phyloP scores from a whole-genome alignment of 2,113 vertebrate species.

The Vanacampus margaritifer region DNA sequence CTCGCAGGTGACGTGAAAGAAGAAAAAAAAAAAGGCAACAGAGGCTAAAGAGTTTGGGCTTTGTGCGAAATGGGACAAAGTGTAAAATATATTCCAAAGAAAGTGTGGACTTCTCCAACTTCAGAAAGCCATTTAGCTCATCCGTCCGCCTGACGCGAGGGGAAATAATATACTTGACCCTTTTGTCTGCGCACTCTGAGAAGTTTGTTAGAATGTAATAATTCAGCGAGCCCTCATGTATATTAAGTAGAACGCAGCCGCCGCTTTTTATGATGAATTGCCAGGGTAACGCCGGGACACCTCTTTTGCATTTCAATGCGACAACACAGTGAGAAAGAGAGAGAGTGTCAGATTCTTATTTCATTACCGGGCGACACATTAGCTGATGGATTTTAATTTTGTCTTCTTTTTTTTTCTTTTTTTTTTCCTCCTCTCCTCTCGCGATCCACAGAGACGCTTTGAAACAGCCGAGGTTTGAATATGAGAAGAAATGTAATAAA shows the following conservation, averaged over 20 bases:
- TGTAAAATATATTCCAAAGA: constrained; percentile 64
- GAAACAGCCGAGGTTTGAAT: constrained; percentile 55
- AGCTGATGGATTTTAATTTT: constrained; percentile 92
- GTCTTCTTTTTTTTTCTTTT: constrained; percentile 50
- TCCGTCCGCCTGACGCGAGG: constrained; percentile 60
- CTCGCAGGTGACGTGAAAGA: constrained; percentile 50
- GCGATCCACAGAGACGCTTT: constrained; percentile 74
- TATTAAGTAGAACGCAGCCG: constrained; percentile 84
- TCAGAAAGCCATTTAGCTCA: constrained; percentile 67
- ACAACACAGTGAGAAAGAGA: not conserved
- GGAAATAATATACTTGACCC: constrained; percentile 82
- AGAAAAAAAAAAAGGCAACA: constrained; percentile 34
- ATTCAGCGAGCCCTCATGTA: constrained; percentile 89
- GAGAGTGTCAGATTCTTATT: constrained; percentile 92
- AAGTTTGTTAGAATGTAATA: constrained; percentile 93
- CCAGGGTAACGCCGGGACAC: constrained; percentile 84
- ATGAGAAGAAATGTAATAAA: constrained; percentile 61
- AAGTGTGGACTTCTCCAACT: constrained; percentile 67
- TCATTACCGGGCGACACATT: constrained; percentile 88
- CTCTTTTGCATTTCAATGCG: constrained; percentile 95
- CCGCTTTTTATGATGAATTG: constrained; percentile 91
- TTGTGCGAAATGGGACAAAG: constrained; percentile 65
- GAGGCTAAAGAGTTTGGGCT: constrained; percentile 53
- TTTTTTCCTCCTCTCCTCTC: constrained; percentile 1
- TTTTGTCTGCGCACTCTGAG: constrained; percentile 80